Conservation (phyloP, 37 sponge, comb jelly and placozoan species). For the Aphrocallistes beatrix region DNA sequence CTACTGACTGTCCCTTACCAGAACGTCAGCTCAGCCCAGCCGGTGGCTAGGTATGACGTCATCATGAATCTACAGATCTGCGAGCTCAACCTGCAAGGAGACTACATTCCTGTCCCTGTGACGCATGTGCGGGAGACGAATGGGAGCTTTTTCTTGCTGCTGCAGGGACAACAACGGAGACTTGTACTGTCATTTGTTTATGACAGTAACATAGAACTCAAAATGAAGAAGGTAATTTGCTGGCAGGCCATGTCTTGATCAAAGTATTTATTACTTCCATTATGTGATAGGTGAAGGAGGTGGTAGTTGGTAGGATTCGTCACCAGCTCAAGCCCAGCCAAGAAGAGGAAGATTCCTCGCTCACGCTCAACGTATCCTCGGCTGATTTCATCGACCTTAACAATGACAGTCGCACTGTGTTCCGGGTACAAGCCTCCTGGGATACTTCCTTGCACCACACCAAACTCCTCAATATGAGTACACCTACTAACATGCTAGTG, state of each 20-base stretch:
- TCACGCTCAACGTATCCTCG: background rate
- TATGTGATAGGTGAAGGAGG: background rate
- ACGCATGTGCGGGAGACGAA: background rate
- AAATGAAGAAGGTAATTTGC: constrained; percentile 50
- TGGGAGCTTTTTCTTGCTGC: constrained; percentile 49
- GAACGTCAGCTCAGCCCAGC: constrained; percentile 39
- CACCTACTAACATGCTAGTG: background rate
- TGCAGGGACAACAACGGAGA: constrained; percentile 77
- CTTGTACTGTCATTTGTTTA: constrained; percentile 58
- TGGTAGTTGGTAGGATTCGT: background rate
- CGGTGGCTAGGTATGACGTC: constrained; percentile 48
- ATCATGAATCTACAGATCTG: constrained; percentile 68
- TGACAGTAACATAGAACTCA: constrained; percentile 53
- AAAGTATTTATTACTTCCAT: background rate
- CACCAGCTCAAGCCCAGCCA: background rate
- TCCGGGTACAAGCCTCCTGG: constrained; percentile 72
- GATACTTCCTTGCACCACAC: constrained; percentile 90
- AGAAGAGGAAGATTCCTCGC: background rate
- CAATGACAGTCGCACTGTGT: background rate
- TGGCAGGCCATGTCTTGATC: background rate
- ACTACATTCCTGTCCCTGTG: constrained; percentile 60
- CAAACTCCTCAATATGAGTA: constrained; percentile 51
- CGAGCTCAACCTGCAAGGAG: constrained; percentile 72
- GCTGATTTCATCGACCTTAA: background rate
- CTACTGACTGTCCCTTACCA: constrained; percentile 30